Base-by-base conservation (phyloP, 2,797 vertebrate genomes). In the Melanogrammus aeglefinus region DNA sequence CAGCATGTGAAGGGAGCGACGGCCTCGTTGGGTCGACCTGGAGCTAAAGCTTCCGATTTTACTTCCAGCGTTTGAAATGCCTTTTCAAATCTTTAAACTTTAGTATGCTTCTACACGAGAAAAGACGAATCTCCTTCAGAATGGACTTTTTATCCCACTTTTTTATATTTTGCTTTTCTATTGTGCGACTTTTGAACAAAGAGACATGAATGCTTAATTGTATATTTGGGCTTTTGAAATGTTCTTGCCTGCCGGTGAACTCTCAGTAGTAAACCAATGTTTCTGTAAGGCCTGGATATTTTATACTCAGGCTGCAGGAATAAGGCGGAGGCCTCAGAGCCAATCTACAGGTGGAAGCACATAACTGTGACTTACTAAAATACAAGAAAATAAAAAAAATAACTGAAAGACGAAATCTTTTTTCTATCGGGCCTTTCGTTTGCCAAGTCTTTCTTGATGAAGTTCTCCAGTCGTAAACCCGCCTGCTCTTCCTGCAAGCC, bases 1-100 rank as follows among this genome's bases (percentile, higher is more conserved):
- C 87, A 90, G 86, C 87, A 88, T 87, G 74, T 88, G 86, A 90
- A 90, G 90, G 35, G 35, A 36, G 35, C 35, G 35, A 83, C 83
- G 86, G 6, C 14, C 89, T 80, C 82, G 24, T 86, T 24, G 57
- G 10, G 63, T 69, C 3, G 63, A 63, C 63, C 8, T 8, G 47
- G 47, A 51, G 6, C 47, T 21, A 21, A 51, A 6, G 47, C 4
- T 21, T 16, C 51, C n/a, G 21, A n/a, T 21, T n/a, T 57, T n/a
- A 57, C 21, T 8, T 8, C 21, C 44, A 6, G 7, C 7, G 21
- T 63, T 63, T 63, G 9, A 63, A 63, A 63, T n/a, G n/a, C 57
- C 57, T 24, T n/a, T 24, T 63, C n/a, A 63, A 63, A 63, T 63
- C 21, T 63, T 63, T n/a, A 24, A 6, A 24, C 5, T 63, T n/a